Conservation (phyloP, 2,113 vertebrate species). For the Anseranas semipalmata region DNA sequence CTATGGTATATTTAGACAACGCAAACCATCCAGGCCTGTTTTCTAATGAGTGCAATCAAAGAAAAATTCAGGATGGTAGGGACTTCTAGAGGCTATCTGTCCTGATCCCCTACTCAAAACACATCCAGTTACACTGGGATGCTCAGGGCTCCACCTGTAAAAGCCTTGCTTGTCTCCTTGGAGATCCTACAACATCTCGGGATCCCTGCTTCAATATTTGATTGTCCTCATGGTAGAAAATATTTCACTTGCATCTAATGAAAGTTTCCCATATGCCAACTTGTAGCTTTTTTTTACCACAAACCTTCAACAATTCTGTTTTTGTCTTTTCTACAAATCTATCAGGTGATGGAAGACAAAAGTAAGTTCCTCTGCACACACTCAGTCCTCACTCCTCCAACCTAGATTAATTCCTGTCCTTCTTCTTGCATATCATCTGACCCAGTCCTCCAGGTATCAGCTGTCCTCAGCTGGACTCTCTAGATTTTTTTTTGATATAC, state of each 20-base stretch:
- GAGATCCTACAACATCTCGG: background rate
- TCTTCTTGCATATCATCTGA: background rate
- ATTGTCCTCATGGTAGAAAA: background rate
- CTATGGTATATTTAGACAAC: background rate
- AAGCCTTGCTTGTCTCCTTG: background rate
- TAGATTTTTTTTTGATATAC: background rate
- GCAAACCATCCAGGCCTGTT: background rate
- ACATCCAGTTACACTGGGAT: background rate
- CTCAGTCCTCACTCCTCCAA: background rate
- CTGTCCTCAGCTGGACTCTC: background rate
- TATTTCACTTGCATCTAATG: background rate
- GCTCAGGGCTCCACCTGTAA: background rate
- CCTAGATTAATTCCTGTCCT: background rate
- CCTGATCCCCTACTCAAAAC: background rate
- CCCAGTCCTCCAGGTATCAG: background rate
- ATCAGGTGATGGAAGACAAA: background rate
- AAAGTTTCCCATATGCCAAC: background rate
- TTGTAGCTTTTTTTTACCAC: background rate
- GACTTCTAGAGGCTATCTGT: background rate
- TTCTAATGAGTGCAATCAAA: background rate
- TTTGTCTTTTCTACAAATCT: background rate
- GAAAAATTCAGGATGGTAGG: background rate
- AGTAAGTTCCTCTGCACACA: background rate
- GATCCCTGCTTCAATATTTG: background rate
- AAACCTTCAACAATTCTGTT: background rate